Base-by-base conservation (phyloP, 2,888 invertebrate species). In the Agonopterix subpropinquella region DNA sequence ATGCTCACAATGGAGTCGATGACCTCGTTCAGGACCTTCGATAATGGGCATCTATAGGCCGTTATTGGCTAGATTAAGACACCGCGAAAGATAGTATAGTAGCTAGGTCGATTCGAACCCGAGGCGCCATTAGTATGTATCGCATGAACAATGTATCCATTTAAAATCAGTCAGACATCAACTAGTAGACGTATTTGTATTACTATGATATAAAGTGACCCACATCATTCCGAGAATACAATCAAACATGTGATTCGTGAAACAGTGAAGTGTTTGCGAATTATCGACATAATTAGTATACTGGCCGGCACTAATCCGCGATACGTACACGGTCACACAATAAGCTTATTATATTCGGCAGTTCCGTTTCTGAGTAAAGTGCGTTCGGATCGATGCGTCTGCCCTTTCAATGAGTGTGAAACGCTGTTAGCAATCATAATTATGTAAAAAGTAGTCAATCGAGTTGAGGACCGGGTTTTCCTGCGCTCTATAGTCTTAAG, bases 321-420 rank as follows among this genome's bases (percentile, higher is more conserved):
- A 67, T 77, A 77, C 87, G 71, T 80, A 81, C 86, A 81, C 76
- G 85, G 85, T 72, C 77, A 74, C 81, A 87, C 88, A 87, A 86
- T 87, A 86, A 85, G 84, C 80, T 86, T 86, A 76, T 87, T 88
- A 86, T 86, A n/a, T n/a, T 87, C 86, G 84, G 70, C 86, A 79
- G 84, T 83, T 76, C 78, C 65, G 73, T 75, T 86, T 86, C 87
- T 87, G 81, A 84, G 86, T 86, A 86, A 88, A 87, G 67, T 83
- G 84, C 83, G 82, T 79, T 76, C 74, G 73, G 75, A 71, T 73
- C 77, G 75, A 74, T 73, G 72, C 63, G 84, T 82, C 82, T 82
- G 82, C 72, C 75, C 70, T 79, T 75, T 66, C 71, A 75, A 79
- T 81, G 81, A 77, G 73, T 44, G 44, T 42, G 41, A 43, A 39